Conservation (phyloP, 2,888 invertebrate genomes). For the Trachelus stipa region DNA sequence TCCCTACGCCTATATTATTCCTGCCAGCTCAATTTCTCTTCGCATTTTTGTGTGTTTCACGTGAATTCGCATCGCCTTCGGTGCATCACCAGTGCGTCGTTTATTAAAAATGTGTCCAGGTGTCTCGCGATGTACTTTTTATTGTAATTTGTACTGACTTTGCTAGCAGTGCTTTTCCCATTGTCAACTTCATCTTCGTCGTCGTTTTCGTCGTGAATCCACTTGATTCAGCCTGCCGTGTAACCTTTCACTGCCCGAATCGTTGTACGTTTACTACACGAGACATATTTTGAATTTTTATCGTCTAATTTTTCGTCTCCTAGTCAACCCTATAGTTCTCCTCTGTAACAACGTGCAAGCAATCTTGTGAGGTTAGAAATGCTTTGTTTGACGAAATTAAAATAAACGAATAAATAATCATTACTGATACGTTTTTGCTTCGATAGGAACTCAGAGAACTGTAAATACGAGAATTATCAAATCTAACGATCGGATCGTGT, state of each 20-base stretch:
- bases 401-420: background rate
- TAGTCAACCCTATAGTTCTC: background rate
- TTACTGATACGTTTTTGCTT: background rate
- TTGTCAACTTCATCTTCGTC: constrained; percentile 12
- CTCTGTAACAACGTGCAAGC: background rate
- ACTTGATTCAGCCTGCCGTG: background rate
- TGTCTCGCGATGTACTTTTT: background rate
- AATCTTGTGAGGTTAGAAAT: background rate
- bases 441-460: background rate
- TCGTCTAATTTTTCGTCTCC: background rate
- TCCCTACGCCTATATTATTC: constrained; percentile 10
- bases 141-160: background rate
- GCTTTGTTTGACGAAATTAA: background rate
- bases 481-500: no score
- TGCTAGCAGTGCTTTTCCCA: background rate
- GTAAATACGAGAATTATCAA: no score
- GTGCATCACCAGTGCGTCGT: background rate
- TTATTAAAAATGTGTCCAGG: background rate
- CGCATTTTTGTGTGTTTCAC: background rate
- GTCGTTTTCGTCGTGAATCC: background rate
- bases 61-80: background rate
- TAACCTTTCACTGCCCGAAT: constrained; percentile 31
- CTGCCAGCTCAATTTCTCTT: constrained; percentile 3
- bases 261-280: constrained; percentile 5
- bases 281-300: background rate